phyloP scores from a whole-genome alignment of 2,113 vertebrate genomes.

The Labeo catla region DNA sequence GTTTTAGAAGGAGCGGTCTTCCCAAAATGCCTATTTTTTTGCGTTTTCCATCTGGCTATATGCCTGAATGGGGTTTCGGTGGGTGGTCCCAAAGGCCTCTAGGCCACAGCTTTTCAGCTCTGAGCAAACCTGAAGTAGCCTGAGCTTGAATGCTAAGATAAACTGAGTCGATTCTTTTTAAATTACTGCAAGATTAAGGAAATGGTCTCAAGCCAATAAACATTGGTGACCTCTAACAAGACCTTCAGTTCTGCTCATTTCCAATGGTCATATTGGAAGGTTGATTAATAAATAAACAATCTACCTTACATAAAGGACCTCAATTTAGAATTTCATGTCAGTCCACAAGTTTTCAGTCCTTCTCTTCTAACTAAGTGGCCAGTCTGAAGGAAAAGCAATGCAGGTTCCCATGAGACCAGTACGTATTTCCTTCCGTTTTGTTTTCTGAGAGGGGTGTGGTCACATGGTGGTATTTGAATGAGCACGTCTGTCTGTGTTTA shows the following conservation, averaged over 20 bases:
- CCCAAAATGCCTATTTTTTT: slow-evolving; percentile 60
- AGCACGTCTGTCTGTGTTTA: slow-evolving; percentile 50
- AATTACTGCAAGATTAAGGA: neutral
- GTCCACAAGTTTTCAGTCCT: neutral
- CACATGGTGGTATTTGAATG: slow-evolving; percentile 39
- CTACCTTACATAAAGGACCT: neutral
- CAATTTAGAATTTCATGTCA: neutral
- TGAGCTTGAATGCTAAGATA: neutral
- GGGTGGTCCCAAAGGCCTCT: slow-evolving; percentile 68
- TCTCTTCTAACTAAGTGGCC: neutral
- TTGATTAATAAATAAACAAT: neutral
- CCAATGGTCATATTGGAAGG: slow-evolving; percentile 16
- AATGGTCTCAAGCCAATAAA: neutral
- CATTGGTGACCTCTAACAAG: neutral
- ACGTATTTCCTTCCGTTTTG: slow-evolving; percentile 37
- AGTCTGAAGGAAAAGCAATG: slow-evolving; percentile 31
- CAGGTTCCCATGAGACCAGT: slow-evolving; percentile 16
- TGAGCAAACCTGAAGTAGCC: neutral
- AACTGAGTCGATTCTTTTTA: neutral
- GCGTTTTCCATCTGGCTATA: slow-evolving; percentile 56
- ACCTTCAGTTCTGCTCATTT: slow-evolving; percentile 44
- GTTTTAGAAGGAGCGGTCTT: slow-evolving; percentile 33
- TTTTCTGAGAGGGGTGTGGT: slow-evolving; percentile 34
- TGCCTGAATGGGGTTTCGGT: slow-evolving; percentile 57
- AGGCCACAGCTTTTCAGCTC: slow-evolving; percentile 46